phyloP scores from a whole-genome alignment of 2,888 invertebrate genomes.

The Lucinisca nassula region DNA sequence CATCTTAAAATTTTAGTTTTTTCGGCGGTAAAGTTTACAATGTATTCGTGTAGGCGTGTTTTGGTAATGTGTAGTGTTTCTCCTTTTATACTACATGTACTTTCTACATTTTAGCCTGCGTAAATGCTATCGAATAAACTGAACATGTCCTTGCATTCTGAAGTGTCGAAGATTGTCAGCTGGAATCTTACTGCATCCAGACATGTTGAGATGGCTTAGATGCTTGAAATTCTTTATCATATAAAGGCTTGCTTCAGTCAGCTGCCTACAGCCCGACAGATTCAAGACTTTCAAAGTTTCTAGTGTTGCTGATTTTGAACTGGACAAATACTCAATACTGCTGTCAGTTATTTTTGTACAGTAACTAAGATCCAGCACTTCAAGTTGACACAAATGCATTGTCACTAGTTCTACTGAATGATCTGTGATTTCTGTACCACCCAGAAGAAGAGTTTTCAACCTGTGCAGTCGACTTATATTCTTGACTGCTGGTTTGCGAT shows the following conservation, averaged over 20 bases:
- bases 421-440: constrained; percentile 97
- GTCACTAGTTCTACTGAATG: constrained; percentile 91
- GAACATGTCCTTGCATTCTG: background rate
- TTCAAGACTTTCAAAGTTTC: constrained; percentile 69
- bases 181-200: constrained; percentile 65
- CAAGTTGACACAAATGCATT: constrained; percentile 89
- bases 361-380: constrained; percentile 94
- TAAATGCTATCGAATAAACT: background rate
- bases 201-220: constrained; percentile 50
- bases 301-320: constrained; percentile 60
- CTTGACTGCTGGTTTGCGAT: constrained; percentile 93
- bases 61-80: no score
- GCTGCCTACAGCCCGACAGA: constrained; percentile 73
- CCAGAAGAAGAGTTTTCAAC: constrained; percentile 92
- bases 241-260: constrained; percentile 70
- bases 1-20: no score
- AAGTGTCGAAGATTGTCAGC: constrained; percentile 30
- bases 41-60: no score
- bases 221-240: constrained; percentile 55
- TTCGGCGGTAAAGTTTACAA: no score
- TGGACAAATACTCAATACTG: constrained; percentile 90
- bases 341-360: constrained; percentile 97
- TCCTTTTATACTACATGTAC: no score
- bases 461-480: constrained; percentile 94
- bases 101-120: no score